Evolutionary conservation across 1,140 invertebrate species (phyloP), one percentile per base, ranked within the genome.

Genomic region (Drosophila hydei): DNA sequence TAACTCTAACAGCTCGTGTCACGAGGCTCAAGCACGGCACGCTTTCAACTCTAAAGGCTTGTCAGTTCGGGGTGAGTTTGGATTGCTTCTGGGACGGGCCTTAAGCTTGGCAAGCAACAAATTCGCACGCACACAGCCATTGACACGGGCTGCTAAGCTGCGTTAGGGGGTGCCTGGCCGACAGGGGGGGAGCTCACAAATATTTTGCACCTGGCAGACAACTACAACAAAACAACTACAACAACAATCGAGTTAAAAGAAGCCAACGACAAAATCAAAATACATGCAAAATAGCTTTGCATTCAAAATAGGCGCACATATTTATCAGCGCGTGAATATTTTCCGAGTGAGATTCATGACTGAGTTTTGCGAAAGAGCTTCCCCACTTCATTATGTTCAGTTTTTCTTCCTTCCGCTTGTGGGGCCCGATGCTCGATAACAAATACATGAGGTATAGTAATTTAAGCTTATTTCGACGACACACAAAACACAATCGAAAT

Each of bases 121-220:
- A 87, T 87, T 88, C 78, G 73, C 81, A 87, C 81, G 81, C 81
- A 80, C 81, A 56, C 33, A 75, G 60, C 78, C 71, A 87, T 81
- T 87, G 81, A 87, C 81, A 87, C 83, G 83, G 77, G 47, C 81
- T 62, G 77, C 83, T 87, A 88, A 88, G 78, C 77, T 88, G 77
- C 61, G 19, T 65, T 48, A 58, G 60, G 61, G 73, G 43, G 19
- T 4, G 38, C 38, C 38, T 14, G 61, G 50, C 47, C 77, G 45
- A 59, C 47, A 45, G 36, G 48, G 47, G 50, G 33, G 36, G 21
- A 11, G 25, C 42, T 73, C 50, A 42, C 64, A 56, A 78, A 36
- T 47, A 59, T 38, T 45, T 40, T 50, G 19, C 55, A 72, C 48
- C 69, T 65, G 75, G 43, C 45, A 16, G 43, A 12, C 43, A 61